Percentiles rank a stretch among this genome's conserved stretches.
phyloP scores from a whole-genome alignment of 2,113 vertebrate genomes.

The Cyanistes caeruleus region DNA sequence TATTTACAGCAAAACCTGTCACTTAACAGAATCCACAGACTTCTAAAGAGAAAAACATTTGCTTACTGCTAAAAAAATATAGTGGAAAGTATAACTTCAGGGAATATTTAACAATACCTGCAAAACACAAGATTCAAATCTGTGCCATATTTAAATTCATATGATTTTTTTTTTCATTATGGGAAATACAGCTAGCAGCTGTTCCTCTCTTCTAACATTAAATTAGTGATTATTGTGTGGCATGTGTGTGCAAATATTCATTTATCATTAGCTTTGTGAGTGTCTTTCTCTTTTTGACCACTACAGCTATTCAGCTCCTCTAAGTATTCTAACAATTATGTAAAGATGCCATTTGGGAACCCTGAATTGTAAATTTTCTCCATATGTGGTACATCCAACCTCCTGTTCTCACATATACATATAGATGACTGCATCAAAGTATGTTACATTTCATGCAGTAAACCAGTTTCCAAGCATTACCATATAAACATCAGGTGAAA shows the following conservation, averaged over 20 bases:
- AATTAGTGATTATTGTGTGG: neutral
- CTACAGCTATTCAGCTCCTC: neutral
- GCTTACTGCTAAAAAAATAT: neutral
- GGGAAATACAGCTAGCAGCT: neutral
- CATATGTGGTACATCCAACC: neutral
- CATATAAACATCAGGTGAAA: constrained; percentile 25
- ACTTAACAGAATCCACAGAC: neutral
- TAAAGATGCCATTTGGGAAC: constrained; percentile 16
- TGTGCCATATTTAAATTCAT: neutral
- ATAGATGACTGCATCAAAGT: neutral
- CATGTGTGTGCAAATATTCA: constrained; percentile 19
- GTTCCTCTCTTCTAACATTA: neutral
- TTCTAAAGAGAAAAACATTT: neutral
- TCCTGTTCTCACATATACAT: constrained; percentile 16
- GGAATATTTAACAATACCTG: neutral
- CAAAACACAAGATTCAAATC: neutral
- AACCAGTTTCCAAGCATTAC: constrained; percentile 18
- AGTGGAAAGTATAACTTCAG: neutral
- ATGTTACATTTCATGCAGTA: constrained; percentile 3
- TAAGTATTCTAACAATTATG: neutral
- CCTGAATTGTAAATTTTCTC: neutral
- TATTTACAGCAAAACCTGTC: neutral
- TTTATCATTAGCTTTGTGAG: constrained; percentile 5
- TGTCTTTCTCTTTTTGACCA: neutral
- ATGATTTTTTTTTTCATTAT: neutral